Evolutionary conservation across 2,113 vertebrate species (phyloP).

Genomic region (Elaphurus davidianus): DNA sequence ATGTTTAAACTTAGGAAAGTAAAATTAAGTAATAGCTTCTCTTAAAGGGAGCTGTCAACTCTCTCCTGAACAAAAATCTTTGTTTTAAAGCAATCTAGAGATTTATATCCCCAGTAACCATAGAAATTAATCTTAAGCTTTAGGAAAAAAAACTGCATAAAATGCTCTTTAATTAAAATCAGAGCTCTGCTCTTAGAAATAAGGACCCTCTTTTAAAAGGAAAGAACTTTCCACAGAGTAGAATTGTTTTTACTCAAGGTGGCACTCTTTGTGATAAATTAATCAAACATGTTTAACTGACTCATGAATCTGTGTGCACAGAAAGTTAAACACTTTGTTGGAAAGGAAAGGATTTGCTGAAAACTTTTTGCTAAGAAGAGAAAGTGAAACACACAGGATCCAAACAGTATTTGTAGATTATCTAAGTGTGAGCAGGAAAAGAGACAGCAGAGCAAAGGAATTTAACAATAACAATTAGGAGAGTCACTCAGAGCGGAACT

Average conservation of each 20-base stretch:
- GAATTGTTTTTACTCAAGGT: conserved; percentile 73
- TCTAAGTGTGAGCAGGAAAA: neutral
- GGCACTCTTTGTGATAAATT: conserved; percentile 72
- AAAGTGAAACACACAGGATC: conserved; percentile 37
- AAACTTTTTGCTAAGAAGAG: neutral
- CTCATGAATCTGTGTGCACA: conserved; percentile 29
- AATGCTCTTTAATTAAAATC: conserved; percentile 82
- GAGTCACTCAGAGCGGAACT: neutral
- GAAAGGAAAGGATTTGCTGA: neutral
- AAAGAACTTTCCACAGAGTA: conserved; percentile 55
- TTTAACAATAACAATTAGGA: neutral
- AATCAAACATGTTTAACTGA: conserved; percentile 62
- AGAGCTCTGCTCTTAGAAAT: conserved; percentile 77
- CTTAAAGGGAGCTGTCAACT: conserved; percentile 80
- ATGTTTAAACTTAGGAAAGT: conserved; percentile 82
- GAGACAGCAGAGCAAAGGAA: neutral
- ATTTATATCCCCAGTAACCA: conserved; percentile 81
- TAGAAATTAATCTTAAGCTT: conserved; percentile 82
- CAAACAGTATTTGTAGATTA: neutral
- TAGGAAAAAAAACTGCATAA: conserved; percentile 75
- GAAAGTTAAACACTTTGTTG: neutral
- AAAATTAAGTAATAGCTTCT: conserved; percentile 84
- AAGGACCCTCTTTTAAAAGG: conserved; percentile 64
- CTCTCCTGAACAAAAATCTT: conserved; percentile 77
- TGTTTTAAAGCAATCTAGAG: conserved; percentile 79